A percentile compares a stretch with the other conserved stretches of the same genome.
These are phyloP conservation scores for Chaenodraco wilsoni DNA, from an alignment of 2,797 vertebrate species.

Conservation along the genomic window DNA sequence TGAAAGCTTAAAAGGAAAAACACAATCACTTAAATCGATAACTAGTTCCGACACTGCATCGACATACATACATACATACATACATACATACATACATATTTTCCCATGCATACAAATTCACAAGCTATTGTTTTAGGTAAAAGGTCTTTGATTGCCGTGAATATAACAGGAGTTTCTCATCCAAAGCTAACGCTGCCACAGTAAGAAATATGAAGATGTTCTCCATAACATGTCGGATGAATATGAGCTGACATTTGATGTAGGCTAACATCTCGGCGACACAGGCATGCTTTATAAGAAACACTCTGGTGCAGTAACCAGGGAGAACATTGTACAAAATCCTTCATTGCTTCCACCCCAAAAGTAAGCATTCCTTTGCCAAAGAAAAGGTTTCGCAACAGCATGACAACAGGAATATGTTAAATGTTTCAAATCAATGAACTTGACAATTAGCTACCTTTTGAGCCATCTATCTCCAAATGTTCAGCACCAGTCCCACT, in stretches of 20 bases:
- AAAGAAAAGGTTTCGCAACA: constrained; percentile 15
- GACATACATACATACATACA: background rate
- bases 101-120: background rate
- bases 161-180: background rate
- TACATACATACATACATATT: background rate
- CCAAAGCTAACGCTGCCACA: constrained; percentile 6
- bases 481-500: constrained; percentile 20
- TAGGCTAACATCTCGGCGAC: constrained; percentile 7
- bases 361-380: constrained; percentile 2
- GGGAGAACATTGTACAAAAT: background rate
- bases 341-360: constrained; percentile 2
- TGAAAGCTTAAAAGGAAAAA: background rate
- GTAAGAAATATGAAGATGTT: background rate
- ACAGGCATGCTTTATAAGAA: background rate
- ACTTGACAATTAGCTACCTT: constrained; percentile 28
- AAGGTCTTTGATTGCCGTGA: background rate
- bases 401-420: background rate
- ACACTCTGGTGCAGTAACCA: background rate
- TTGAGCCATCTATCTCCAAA: constrained; percentile 33
- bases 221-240: constrained; percentile 1
- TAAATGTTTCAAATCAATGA: constrained; percentile 5
- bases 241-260: background rate
- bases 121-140: background rate
- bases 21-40: background rate
- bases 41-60: background rate